phyloP scores from a whole-genome alignment of 1,140 invertebrate species.

The Chionoecetes opilio region DNA sequence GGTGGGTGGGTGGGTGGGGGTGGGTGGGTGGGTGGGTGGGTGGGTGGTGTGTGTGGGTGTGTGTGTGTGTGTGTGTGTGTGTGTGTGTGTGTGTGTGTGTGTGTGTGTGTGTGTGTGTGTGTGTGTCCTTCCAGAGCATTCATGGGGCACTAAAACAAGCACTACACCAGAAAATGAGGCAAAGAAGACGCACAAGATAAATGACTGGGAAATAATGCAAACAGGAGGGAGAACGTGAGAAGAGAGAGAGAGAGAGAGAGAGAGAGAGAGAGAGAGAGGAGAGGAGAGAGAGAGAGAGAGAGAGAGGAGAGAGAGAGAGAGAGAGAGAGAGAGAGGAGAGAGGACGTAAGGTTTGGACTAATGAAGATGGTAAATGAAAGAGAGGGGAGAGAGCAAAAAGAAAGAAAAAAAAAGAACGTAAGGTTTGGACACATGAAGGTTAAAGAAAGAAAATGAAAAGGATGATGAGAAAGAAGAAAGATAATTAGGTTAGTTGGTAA shows the following conservation, averaged over 20 bases:
- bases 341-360: neutral
- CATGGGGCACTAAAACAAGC: neutral
- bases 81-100: neutral
- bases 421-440: neutral
- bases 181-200: neutral
- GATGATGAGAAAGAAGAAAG: neutral
- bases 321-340: neutral
- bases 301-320: neutral
- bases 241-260: neutral
- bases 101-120: neutral
- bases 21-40: neutral
- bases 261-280: neutral
- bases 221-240: neutral
- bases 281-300: neutral
- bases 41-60: neutral
- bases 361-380: neutral
- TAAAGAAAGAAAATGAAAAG: neutral
- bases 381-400: neutral
- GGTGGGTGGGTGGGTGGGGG: neutral
- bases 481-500: no score
- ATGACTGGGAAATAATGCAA: neutral
- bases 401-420: neutral
- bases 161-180: neutral
- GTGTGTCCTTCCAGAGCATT: neutral
- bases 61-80: constrained; percentile 7